phyloP scores from a whole-genome alignment of 2,797 vertebrate species.

The Leuciscus waleckii region DNA sequence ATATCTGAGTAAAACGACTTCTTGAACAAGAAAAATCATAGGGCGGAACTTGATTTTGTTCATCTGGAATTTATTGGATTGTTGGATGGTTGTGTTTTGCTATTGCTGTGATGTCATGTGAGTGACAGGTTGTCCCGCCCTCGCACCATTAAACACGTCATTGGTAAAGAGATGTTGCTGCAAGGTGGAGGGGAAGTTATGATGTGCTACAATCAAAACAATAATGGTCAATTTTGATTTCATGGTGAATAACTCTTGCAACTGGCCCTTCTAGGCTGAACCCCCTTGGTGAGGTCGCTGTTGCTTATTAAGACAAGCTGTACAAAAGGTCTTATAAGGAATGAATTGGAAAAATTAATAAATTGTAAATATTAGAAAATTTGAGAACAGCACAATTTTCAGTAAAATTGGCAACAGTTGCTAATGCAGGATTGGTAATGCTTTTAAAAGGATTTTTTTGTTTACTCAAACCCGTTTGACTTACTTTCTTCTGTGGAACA shows the following conservation, averaged over 20 bases:
- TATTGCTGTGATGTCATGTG: background rate
- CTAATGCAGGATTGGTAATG: too few relatives aligned
- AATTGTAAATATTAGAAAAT: too few relatives aligned
- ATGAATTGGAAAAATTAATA: too few relatives aligned
- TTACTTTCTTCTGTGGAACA: too few relatives aligned
- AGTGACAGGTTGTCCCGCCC: background rate
- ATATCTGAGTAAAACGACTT: background rate
- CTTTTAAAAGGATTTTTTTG: too few relatives aligned
- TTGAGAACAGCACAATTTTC: too few relatives aligned
- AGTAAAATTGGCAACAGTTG: too few relatives aligned
- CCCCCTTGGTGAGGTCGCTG: too few relatives aligned
- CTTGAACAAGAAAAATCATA: background rate
- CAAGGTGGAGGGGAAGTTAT: background rate
- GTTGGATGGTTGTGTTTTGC: background rate
- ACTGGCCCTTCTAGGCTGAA: background rate
- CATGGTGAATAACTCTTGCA: background rate
- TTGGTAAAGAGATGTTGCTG: background rate
- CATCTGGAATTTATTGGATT: background rate
- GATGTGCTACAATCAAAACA: background rate
- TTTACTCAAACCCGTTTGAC: too few relatives aligned
- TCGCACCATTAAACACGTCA: background rate
- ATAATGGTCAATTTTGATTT: background rate
- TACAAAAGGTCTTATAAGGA: too few relatives aligned
- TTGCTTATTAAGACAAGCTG: background rate
- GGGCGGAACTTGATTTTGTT: background rate